Evolutionary conservation across 2,888 invertebrate genomes (phyloP), one percentile per base, ranked within the genome.

Genomic region (Choreutis nemorana): DNA sequence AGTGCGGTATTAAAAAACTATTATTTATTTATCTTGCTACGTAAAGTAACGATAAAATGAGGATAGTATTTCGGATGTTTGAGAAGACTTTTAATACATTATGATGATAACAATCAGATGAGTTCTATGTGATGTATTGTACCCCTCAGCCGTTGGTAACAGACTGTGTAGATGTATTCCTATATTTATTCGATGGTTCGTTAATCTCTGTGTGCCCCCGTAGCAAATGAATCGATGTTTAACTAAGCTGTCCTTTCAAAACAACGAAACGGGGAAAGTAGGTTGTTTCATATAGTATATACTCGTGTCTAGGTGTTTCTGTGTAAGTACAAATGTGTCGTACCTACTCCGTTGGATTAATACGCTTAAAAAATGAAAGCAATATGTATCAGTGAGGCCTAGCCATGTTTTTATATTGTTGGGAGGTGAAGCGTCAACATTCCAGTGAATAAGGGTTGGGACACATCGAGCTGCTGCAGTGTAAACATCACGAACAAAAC

Each of bases 181-280:
- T 64, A 55, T 59, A 56, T 63, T 63, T 66, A 64, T 60, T 62
- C 47, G 43, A 45, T n/a, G n/a, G n/a, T n/a, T 44, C 42, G 39
- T 48, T 50, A 37, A 44, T 51, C 44, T 53, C 44, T 41, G 49
- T 66, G 52, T 59, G 55, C 50, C 62, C 68, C 64, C 62, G 57
- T 66, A 66, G 63, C 41, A 51, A 45, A 50, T 53, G 13, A 14
- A 20, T 28, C 25, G 13, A 22, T 28, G 22, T 29, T 7, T 23
- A 63, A 58, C 58, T 44, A 55, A 55, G 52, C 67, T 66, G 68
- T 77, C 77, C 77, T 64, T 56, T 49, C 49, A 52, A 66, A 55
- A 75, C 77, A 78, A 77, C 77, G 77, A 78, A 73, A 47, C 58
- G 68, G 66, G 67, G 61, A 68, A 62, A 49, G 53, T 68, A 66